Evolutionary conservation across 1,140 invertebrate species (phyloP).

Genomic region (Aporrectodea caliginosa): DNA sequence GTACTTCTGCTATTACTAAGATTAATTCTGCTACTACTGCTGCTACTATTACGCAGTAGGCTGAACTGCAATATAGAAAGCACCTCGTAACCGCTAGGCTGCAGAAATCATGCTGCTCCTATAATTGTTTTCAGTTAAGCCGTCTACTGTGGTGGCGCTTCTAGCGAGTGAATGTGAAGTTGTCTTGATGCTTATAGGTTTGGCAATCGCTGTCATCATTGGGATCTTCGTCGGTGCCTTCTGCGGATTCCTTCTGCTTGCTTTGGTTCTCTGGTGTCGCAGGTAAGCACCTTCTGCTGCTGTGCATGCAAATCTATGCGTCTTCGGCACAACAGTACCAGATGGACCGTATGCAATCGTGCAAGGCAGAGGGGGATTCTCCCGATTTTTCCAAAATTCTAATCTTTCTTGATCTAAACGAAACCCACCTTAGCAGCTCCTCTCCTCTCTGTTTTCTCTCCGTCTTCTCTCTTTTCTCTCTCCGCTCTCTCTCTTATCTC

Average conservation of each 20-base stretch:
- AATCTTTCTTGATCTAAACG: too few species aligned
- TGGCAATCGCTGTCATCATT: slow-evolving; percentile 16
- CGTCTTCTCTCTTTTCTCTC: too few species aligned
- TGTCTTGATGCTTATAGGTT: not conserved
- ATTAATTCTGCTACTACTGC: not conserved
- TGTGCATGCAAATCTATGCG: not conserved
- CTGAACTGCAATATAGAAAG: too few species aligned
- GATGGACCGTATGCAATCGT: too few species aligned
- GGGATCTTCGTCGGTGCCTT: slow-evolving; percentile 21
- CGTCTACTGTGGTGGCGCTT: not conserved
- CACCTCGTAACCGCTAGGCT: not conserved
- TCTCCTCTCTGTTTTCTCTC: too few species aligned
- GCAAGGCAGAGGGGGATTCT: too few species aligned
- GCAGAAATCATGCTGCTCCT: not conserved
- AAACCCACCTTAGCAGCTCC: too few species aligned
- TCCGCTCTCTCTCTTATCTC: too few species aligned
- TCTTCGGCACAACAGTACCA: too few species aligned
- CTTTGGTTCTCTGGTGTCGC: slow-evolving; percentile 18
- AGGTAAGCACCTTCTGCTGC: not conserved
- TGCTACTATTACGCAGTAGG: not conserved
- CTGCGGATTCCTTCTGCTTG: slow-evolving; percentile 19
- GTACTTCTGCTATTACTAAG: not conserved
- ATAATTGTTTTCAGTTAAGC: not conserved
- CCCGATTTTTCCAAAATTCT: too few species aligned
- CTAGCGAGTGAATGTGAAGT: not conserved